Evolutionary conservation across 2,797 vertebrate species (phyloP).

Genomic region (Spondyliosoma cantharus): DNA sequence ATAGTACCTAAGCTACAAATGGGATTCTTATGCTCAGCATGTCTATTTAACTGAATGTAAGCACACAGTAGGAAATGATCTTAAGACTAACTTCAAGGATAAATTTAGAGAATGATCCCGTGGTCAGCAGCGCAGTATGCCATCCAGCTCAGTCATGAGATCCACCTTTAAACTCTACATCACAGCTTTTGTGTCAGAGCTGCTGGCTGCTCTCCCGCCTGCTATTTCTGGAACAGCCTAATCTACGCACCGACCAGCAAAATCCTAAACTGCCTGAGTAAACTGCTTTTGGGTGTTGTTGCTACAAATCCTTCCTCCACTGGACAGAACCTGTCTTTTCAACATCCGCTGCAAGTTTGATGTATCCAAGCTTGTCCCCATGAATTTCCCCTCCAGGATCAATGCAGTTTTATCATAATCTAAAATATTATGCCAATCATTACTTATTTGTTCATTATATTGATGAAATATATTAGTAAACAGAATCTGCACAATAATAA

Average conservation of each 20-base stretch:
- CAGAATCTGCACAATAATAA: too few relatives aligned
- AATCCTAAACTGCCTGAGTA: slow-evolving; percentile 25
- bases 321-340: slow-evolving; percentile 24
- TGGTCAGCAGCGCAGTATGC: not conserved
- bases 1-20: too few relatives aligned
- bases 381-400: too few relatives aligned
- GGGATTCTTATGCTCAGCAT: too few relatives aligned
- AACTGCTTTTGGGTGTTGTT: slow-evolving; percentile 37
- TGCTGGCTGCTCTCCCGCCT: slow-evolving; percentile 12
- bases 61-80: too few relatives aligned
- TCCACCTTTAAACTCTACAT: not conserved
- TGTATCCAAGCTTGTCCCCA: slow-evolving; percentile 6
- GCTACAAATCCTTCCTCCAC: slow-evolving; percentile 24
- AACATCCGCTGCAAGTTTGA: slow-evolving; percentile 17
- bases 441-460: too few relatives aligned
- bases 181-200: not conserved
- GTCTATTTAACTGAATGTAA: too few relatives aligned
- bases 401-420: too few relatives aligned
- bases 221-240: slow-evolving; percentile 21
- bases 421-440: too few relatives aligned
- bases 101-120: too few relatives aligned
- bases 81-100: too few relatives aligned
- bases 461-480: too few relatives aligned
- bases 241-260: slow-evolving; percentile 8
- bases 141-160: not conserved